Evolutionary conservation across 2,888 invertebrate species (phyloP).

Genomic region (Lathronympha strigana): DNA sequence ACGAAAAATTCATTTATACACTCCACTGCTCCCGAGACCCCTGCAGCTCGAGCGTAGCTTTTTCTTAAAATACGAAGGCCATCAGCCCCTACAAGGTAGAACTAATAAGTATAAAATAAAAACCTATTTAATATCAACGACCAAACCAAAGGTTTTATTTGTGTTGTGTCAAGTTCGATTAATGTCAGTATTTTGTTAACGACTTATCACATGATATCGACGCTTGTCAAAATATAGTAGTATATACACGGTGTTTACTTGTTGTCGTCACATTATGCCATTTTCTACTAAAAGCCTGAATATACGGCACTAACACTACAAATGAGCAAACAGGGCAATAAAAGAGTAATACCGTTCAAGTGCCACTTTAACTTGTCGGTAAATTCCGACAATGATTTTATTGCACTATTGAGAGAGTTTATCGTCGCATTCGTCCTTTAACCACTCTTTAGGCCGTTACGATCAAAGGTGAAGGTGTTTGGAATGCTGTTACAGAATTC

Average conservation of each 20-base stretch:
- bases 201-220: not conserved
- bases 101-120: not conserved
- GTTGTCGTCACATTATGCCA: not conserved
- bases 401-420: constrained; percentile 6
- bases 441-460: not conserved
- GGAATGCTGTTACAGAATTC: not conserved
- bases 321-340: constrained; percentile 2
- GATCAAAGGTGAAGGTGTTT: not conserved
- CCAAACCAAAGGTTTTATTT: not conserved
- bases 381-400: constrained; percentile 12
- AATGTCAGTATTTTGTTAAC: not conserved
- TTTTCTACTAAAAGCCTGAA: constrained; percentile 8
- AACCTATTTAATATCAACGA: not conserved
- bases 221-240: not conserved
- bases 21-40: not conserved
- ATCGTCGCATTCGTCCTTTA: not conserved
- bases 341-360: not conserved
- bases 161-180: not conserved
- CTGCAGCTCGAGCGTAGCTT: not conserved
- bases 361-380: constrained; percentile 15
- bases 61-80: not conserved
- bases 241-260: not conserved
- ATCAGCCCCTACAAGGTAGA: not conserved
- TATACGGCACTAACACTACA: not conserved
- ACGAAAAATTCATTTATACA: not conserved